Evolutionary conservation across 1,140 invertebrate genomes (phyloP).

Genomic region (Mizuhopecten yessoensis): DNA sequence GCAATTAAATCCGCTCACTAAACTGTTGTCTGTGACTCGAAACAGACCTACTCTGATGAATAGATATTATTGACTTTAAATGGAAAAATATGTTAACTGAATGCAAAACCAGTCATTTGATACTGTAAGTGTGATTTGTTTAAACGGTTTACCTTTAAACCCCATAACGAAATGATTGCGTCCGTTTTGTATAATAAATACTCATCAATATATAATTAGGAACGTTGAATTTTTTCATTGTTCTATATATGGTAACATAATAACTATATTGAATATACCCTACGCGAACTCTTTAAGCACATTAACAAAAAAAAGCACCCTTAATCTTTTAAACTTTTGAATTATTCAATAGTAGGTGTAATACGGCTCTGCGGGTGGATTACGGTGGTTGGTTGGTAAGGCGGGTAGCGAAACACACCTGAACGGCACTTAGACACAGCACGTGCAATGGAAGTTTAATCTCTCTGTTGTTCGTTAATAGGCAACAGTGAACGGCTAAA

Average conservation of each 20-base stretch:
- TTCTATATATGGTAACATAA: not conserved
- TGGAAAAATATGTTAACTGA: not conserved
- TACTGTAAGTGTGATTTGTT: not conserved
- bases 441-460: not conserved
- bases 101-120: not conserved
- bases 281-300: not conserved
- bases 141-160: not conserved
- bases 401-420: not conserved
- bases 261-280: not conserved
- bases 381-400: constrained; percentile 6
- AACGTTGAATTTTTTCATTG: not conserved
- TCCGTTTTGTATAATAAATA: not conserved
- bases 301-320: not conserved
- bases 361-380: not conserved
- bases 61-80: constrained; percentile 2
- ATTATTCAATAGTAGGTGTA: not conserved
- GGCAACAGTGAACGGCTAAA: not conserved
- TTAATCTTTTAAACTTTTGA: constrained; percentile 33
- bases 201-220: no score
- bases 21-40: not conserved
- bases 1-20: not conserved
- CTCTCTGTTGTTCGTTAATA: not conserved
- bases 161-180: not conserved
- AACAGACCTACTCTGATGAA: not conserved
- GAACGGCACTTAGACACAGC: not conserved